Evolutionary conservation across 2,797 vertebrate species (phyloP).

Genomic region (Enteromius trimaculatus): DNA sequence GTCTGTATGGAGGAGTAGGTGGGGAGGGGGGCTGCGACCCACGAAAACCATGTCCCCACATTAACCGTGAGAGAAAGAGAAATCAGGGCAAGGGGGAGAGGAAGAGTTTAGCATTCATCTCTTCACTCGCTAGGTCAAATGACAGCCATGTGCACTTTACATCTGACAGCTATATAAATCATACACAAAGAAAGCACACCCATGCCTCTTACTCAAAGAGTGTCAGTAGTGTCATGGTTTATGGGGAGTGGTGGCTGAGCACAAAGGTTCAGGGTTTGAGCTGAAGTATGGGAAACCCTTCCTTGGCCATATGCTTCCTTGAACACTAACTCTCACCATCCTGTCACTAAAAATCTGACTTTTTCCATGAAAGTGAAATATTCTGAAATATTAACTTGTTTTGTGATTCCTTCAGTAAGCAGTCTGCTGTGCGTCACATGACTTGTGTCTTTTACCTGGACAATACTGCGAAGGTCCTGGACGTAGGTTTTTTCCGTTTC

Average conservation of each 20-base stretch:
- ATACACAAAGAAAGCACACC: slow-evolving; percentile 23
- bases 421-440: not conserved
- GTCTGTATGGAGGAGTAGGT: slow-evolving; percentile 7
- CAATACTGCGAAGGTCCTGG: slow-evolving; percentile 92
- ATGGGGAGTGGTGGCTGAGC: not conserved
- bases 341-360: not conserved
- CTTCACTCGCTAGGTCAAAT: slow-evolving; percentile 5
- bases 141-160: slow-evolving; percentile 17
- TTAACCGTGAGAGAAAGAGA: slow-evolving; percentile 35
- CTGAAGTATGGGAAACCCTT: not conserved
- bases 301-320: not conserved
- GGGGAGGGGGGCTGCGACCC: slow-evolving; percentile 32
- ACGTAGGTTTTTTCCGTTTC: slow-evolving; percentile 96
- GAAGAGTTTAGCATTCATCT: slow-evolving; percentile 42
- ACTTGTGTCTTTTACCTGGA: slow-evolving; percentile 80
- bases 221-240: not conserved
- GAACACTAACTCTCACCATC: not conserved
- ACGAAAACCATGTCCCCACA: not conserved
- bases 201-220: slow-evolving; percentile 16
- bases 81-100: slow-evolving; percentile 24
- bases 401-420: not conserved
- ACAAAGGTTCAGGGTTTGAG: slow-evolving; percentile 18
- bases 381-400: not conserved
- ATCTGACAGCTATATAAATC: slow-evolving; percentile 30
- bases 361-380: too few species aligned